A percentile compares a stretch with the other conserved stretches of the same genome.
These are phyloP conservation scores for Pygmarrhopalites habei DNA, from an alignment of 1,140 invertebrate genomes.

Conservation along the genomic window DNA sequence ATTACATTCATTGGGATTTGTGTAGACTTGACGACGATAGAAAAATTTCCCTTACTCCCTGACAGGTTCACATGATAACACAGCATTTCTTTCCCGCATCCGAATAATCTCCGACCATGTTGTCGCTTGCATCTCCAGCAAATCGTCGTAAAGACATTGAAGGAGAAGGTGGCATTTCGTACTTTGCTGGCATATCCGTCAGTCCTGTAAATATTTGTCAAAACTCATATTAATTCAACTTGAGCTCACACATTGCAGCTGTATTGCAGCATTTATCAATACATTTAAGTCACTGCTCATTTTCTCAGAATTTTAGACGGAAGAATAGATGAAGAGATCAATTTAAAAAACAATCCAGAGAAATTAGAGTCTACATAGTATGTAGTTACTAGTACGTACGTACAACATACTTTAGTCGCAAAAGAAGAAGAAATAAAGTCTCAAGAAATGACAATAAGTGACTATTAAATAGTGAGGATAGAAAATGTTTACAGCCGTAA, in stretches of 20 bases:
- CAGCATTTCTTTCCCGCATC: conserved; percentile 35
- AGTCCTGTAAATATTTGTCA: conserved; percentile 5
- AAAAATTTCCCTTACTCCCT: background rate
- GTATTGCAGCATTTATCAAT: background rate
- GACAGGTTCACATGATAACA: conserved; percentile 25
- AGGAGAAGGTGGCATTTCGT: conserved; percentile 41
- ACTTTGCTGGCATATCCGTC: conserved; percentile 22
- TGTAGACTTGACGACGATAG: background rate
- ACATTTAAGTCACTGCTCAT: background rate
- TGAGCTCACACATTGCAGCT: too few species aligned
- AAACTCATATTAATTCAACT: background rate
- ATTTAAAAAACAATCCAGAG: background rate
- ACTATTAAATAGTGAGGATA: too few species aligned
- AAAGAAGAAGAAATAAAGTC: too few species aligned
- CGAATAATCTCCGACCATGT: conserved; percentile 40
- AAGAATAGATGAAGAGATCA: background rate
- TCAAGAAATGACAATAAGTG: too few species aligned
- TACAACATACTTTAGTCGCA: too few species aligned
- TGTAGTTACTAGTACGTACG: background rate
- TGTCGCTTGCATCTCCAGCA: conserved; percentile 41
- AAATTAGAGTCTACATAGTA: background rate
- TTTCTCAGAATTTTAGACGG: background rate
- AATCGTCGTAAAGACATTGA: conserved; percentile 40
- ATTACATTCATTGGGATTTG: background rate
- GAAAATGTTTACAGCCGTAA: too few species aligned